Conservation (phyloP, 2,113 vertebrate genomes). For the Antigone vipio region DNA sequence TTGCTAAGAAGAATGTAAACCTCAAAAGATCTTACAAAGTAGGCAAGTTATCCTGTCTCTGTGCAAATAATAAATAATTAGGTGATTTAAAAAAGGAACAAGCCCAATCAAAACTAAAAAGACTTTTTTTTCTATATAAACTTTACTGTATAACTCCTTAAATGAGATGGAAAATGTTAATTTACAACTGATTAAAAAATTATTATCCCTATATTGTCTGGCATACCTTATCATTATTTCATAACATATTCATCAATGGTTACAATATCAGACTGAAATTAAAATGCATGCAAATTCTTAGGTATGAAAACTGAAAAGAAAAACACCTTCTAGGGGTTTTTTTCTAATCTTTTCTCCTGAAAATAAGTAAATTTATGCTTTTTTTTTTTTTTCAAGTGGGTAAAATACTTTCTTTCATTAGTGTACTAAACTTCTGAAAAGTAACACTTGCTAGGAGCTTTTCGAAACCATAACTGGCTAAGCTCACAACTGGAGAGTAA, state of each 20-base stretch:
- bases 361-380: not conserved
- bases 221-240: not conserved
- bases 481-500: not conserved
- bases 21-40: not conserved
- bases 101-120: not conserved
- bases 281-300: not conserved
- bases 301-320: not conserved
- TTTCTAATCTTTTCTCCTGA: not conserved
- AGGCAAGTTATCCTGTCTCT: not conserved
- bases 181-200: not conserved
- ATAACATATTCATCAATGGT: not conserved
- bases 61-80: not conserved
- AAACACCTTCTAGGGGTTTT: rapidly evolving
- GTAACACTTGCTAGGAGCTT: not conserved
- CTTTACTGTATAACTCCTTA: not conserved
- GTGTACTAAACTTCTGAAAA: not conserved
- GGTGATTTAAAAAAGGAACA: not conserved
- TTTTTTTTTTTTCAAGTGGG: not conserved
- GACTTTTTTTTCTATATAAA: not conserved
- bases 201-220: not conserved
- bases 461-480: not conserved
- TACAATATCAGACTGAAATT: not conserved
- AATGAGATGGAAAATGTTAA: not conserved
- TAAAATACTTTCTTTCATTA: not conserved
- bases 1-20: not conserved